Percentiles rank a stretch among this genome's conserved stretches.
Conservation (phyloP, 2,888 invertebrate species). For the Meiosimyza platycephala region DNA sequence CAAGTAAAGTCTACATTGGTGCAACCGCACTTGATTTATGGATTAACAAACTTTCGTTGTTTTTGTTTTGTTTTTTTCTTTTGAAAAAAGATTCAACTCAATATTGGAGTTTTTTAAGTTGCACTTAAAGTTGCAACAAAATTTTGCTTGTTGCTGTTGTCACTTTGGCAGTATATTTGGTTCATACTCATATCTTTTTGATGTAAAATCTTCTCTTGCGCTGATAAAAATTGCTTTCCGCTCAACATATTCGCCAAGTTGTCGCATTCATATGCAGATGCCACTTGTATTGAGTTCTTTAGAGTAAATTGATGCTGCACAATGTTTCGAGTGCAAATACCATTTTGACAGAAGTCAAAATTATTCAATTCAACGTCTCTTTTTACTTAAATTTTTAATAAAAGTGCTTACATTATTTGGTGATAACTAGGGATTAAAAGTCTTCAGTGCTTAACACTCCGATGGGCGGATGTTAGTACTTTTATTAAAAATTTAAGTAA, state of each 20-base stretch:
- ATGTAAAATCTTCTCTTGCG: not conserved
- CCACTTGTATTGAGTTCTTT: not conserved
- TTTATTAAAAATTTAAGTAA: no score
- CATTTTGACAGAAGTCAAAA: no score
- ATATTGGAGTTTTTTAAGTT: not conserved
- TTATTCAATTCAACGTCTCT: no score
- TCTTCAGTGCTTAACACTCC: no score
- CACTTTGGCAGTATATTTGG: not conserved
- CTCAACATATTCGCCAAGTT: not conserved
- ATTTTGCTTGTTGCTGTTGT: not conserved
- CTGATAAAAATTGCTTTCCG: not conserved
- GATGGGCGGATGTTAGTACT: no score
- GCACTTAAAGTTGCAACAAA: not conserved
- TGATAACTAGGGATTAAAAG: no score
- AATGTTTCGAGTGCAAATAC: no score
- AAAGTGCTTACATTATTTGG: no score
- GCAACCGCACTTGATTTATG: conserved; percentile 14
- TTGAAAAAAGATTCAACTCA: conserved; percentile 12
- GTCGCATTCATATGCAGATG: conserved; percentile 4
- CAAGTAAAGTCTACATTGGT: not conserved
- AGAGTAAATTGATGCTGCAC: no score
- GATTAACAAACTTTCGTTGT: not conserved
- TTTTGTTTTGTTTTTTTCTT: not conserved
- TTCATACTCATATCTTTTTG: not conserved
- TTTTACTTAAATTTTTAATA: no score